Evolutionary conservation across 2,113 vertebrate genomes (phyloP).

Genomic region (Anhinga rufa): DNA sequence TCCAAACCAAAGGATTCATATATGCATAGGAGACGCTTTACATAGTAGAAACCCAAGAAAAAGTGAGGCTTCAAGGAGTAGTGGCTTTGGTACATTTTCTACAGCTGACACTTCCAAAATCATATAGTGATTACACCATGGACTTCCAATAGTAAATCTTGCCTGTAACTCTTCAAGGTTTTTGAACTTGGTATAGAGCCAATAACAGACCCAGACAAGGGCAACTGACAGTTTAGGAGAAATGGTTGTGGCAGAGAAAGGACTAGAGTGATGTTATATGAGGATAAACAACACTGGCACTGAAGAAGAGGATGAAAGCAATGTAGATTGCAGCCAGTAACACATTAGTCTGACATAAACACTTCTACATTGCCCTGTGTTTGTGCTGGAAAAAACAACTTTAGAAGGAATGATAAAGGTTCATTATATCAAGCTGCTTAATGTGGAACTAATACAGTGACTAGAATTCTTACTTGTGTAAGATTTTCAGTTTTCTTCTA

Average conservation of each 20-base stretch:
- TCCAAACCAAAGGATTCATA: not conserved
- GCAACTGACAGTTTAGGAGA: not conserved
- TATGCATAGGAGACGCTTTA: not conserved
- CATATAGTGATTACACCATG: not conserved
- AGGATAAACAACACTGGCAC: not conserved
- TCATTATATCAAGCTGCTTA: not conserved
- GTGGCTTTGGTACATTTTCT: not conserved
- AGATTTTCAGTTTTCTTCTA: not conserved
- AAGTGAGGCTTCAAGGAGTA: not conserved
- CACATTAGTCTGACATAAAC: not conserved
- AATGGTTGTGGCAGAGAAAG: not conserved
- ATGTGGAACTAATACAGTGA: not conserved
- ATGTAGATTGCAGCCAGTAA: not conserved
- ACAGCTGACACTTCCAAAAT: not conserved
- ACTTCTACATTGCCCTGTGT: not conserved
- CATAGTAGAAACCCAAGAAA: not conserved
- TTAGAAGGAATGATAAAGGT: not conserved
- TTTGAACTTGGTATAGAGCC: not conserved
- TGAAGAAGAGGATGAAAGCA: not conserved
- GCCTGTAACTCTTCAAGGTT: not conserved
- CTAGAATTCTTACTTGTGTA: not conserved
- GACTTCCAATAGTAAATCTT: not conserved
- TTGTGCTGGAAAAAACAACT: not conserved
- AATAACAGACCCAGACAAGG: not conserved
- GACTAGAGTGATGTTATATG: not conserved